Base-by-base conservation (phyloP, 2,113 vertebrate species). In the Corydoras sp. region DNA sequence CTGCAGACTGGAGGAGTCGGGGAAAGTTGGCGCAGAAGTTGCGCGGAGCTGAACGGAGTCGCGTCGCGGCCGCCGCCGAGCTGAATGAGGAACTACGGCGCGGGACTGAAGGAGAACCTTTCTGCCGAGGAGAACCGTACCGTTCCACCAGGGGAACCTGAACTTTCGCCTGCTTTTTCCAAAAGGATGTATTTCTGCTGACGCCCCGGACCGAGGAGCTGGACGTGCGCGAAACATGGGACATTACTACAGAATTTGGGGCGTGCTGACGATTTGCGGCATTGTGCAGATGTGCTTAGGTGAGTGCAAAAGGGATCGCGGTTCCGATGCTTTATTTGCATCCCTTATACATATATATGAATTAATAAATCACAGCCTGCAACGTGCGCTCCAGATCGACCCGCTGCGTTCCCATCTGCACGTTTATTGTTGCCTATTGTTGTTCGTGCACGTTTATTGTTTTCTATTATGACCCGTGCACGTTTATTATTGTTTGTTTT, bases 151-250 rank as follows among this genome's bases (percentile, higher is more conserved):
- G 81, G 82, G 89, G 88, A 88, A 74, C 75, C 77, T 83, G 81
- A 65, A 63, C 81, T 78, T 80, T 82, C 71, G 65, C 55, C 73
- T 83, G 18, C 76, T 81, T 78, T 82, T 81, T 81, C 73, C 80
- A 59, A 85, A 89, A 90, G 90, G 90, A 91, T 91, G 90, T 89
- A 91, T 89, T 85, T 85, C 83, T 84, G 81, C 78, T 89, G 77
- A 89, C n/a, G 58, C 74, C 76, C 56, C 74, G 53, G 79, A 76
- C 74, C 79, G 54, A 87, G 83, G 85, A 83, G 77, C 81, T 87
- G 86, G 87, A 85, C 84, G 85, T 86, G 87, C 87, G 87, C 79
- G 18, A 80, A 80, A 87, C 84, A 91, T 91, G 90, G 87, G 88
- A 86, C 86, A 87, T 83, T 87, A 89, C 88, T 87, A 89, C 88